phyloP scores from a whole-genome alignment of 1,140 invertebrate species.

The Ptiloglossa arizonensis region DNA sequence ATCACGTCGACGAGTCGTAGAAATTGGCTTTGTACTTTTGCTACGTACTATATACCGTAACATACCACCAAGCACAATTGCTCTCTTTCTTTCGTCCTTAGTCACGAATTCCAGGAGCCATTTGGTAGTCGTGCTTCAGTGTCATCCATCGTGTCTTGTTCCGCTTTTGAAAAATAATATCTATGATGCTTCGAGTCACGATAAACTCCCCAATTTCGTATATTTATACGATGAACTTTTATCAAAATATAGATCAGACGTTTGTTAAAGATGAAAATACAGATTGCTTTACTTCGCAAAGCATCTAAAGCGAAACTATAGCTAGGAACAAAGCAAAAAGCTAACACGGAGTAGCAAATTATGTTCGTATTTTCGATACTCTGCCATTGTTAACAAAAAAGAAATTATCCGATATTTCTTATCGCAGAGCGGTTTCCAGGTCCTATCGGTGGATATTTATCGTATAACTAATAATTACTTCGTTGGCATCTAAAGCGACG shows the following conservation, averaged over 20 bases:
- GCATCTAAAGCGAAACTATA: too few relatives aligned
- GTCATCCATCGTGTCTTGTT: not conserved
- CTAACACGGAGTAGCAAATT: too few relatives aligned
- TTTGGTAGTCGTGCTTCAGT: not conserved
- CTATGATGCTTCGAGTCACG: not conserved
- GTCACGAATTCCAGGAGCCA: conserved; percentile 21
- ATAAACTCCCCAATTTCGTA: not conserved
- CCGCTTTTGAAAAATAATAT: not conserved
- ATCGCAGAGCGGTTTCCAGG: too few relatives aligned
- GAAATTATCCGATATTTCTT: too few relatives aligned
- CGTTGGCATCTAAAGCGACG: conserved; percentile 37
- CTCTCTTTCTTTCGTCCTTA: conserved; percentile 7
- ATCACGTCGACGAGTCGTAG: conserved; percentile 47
- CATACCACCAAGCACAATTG: not conserved
- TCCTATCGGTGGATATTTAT: conserved; percentile 14
- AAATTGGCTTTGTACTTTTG: conserved; percentile 49
- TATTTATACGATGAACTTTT: not conserved
- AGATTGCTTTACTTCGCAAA: too few relatives aligned
- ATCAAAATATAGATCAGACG: conserved; percentile 12
- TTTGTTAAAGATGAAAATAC: too few relatives aligned
- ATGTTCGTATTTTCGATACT: too few relatives aligned
- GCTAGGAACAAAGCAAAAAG: too few relatives aligned
- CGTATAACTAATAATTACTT: conserved; percentile 38
- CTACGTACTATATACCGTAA: not conserved
- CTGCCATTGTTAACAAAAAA: too few relatives aligned